Base-by-base conservation (phyloP, 2,797 vertebrate genomes). In the Tamandua tetradactyla region DNA sequence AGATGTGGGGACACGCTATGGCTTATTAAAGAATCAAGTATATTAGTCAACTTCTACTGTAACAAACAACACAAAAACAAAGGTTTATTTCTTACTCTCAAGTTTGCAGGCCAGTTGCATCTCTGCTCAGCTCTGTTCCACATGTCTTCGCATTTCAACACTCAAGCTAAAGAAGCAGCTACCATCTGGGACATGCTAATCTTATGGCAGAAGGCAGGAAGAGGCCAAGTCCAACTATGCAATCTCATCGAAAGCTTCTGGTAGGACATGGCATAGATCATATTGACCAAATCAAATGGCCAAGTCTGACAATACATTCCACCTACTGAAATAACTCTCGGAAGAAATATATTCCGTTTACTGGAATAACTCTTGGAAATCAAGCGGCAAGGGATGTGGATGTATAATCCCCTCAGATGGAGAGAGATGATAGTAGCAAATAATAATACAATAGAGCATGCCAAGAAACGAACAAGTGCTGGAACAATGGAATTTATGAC, bases 331-430 rank as follows among this genome's bases (percentile, higher is more conserved):
- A 75, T 74, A 72, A 89, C 12, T 91, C 64, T 80, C 87, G 61
- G 61, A 64, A 87, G 42, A 89, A 93, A 83, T 69, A 7, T 14
- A 49, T 83, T 91, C 66, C 20, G 27, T 68, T 84, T 18, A 59
- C 30, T 64, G 22, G 89, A 64, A 49, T 75, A 17, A 20, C 52
- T 94, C 42, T 72, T 59, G 61, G 71, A 80, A 96, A 47, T 85
- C 89, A 78, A 5, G 0, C 22, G 47, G 64, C 80, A 82, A 92
- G 68, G 25, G 8, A 32, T 78, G 6, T 30, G 25, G 57, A 35
- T 42, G 20, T 32, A 32, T 66, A 40, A 64, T 18, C 30, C 55
- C 35, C 30, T 74, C 37, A 52, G 22, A 22, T 37, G 8, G 47
- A 83, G 62, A 10, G 71, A 86, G 47, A 79, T 62, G 42, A 55